phyloP scores from a whole-genome alignment of 2,113 vertebrate species.

The Gracilinanus agilis region DNA sequence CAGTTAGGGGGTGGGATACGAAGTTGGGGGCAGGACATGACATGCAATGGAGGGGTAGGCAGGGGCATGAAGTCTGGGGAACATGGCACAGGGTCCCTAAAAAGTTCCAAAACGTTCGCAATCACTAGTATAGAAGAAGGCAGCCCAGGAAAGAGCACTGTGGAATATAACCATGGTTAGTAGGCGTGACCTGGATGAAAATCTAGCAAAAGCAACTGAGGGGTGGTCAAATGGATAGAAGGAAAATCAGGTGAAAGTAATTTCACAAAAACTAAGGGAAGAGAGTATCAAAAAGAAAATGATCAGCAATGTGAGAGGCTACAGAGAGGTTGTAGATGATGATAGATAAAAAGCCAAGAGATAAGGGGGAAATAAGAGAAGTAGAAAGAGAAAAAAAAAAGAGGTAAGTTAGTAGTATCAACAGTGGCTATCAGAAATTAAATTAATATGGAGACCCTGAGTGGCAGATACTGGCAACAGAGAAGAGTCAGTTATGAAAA shows the following conservation, averaged over 20 bases:
- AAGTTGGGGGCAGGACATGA: too few relatives aligned
- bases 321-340: not conserved
- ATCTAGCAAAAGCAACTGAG: not conserved
- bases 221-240: not conserved
- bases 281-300: not conserved
- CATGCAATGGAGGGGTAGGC: too few relatives aligned
- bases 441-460: not conserved
- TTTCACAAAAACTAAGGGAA: not conserved
- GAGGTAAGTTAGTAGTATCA: not conserved
- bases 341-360: not conserved
- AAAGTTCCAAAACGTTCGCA: too few relatives aligned
- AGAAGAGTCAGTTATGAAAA: not conserved
- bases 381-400: not conserved
- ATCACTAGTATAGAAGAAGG: not conserved
- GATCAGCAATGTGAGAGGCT: not conserved
- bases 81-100: too few relatives aligned
- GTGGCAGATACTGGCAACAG: not conserved
- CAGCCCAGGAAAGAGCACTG: not conserved
- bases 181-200: not conserved
- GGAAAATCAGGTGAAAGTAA: not conserved
- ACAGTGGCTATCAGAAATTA: not conserved
- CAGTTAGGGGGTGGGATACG: too few relatives aligned
- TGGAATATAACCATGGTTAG: not conserved
- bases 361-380: not conserved
- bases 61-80: too few relatives aligned